phyloP scores from a whole-genome alignment of 2,888 invertebrate genomes.

The Cataglyphis cursor region DNA sequence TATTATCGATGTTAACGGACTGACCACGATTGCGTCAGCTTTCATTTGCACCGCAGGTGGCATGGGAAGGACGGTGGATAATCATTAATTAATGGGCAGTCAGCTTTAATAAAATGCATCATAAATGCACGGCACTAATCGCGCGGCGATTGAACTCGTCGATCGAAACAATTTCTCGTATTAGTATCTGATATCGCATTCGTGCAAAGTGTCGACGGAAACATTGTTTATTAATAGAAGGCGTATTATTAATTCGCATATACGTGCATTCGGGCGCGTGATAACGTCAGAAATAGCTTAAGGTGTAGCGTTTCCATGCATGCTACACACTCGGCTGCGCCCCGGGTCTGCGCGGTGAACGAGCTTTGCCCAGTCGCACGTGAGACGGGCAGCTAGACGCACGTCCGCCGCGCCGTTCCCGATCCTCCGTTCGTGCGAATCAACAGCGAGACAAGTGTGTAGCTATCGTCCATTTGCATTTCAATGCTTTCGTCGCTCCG shows the following conservation, averaged over 20 bases:
- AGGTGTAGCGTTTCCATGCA: slow-evolving; percentile 54
- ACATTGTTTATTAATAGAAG: slow-evolving; percentile 40
- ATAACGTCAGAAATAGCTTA: slow-evolving; percentile 46
- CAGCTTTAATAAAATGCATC: slow-evolving; percentile 52
- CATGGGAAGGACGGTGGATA: slow-evolving; percentile 32
- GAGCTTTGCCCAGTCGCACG: slow-evolving; percentile 61
- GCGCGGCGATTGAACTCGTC: slow-evolving; percentile 37
- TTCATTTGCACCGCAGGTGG: slow-evolving; percentile 45
- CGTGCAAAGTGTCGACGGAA: slow-evolving; percentile 7
- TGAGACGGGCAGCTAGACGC: slow-evolving; percentile 67
- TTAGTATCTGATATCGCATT: slow-evolving; percentile 20
- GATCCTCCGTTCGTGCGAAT: slow-evolving; percentile 56
- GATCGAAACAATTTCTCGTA: slow-evolving; percentile 34
- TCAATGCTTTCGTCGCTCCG: slow-evolving; percentile 67
- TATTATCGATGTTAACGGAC: slow-evolving; percentile 54
- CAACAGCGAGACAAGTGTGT: slow-evolving; percentile 56
- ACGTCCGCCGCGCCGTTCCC: slow-evolving; percentile 47
- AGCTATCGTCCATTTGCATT: slow-evolving; percentile 72
- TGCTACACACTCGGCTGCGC: slow-evolving; percentile 54
- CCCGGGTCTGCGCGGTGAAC: slow-evolving; percentile 45
- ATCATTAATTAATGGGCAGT: slow-evolving; percentile 53
- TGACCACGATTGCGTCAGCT: slow-evolving; percentile 47
- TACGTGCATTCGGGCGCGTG: not conserved
- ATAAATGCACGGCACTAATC: slow-evolving; percentile 51
- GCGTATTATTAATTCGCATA: slow-evolving; percentile 38